Percentiles rank a stretch among this genome's conserved stretches.
phyloP scores from a whole-genome alignment of 2,888 invertebrate species.

The Caenorhabditis sp. region DNA sequence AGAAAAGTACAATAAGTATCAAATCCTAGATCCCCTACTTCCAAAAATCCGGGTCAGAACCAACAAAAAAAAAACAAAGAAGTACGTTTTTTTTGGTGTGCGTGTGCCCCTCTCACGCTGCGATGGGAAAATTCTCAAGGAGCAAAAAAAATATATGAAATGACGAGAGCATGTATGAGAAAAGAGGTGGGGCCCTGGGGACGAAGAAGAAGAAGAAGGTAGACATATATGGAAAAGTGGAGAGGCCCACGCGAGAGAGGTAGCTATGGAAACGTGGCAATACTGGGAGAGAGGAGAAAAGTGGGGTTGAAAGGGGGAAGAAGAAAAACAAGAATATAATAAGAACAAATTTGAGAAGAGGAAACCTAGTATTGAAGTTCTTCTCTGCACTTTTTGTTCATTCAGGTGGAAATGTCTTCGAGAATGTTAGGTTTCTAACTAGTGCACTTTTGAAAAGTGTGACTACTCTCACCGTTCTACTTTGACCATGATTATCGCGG shows the following conservation, averaged over 20 bases:
- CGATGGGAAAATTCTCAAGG: neutral
- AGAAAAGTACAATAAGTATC: too few relatives aligned
- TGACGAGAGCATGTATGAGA: slow-evolving; percentile 12
- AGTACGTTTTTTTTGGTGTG: neutral
- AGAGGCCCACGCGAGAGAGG: neutral
- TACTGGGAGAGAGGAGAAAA: slow-evolving; percentile 6
- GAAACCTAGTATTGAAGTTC: neutral
- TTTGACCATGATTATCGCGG: too few relatives aligned
- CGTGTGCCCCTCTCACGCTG: neutral
- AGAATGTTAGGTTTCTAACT: too few relatives aligned
- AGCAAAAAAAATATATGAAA: neutral
- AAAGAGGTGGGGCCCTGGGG: slow-evolving; percentile 1
- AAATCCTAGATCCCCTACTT: too few relatives aligned
- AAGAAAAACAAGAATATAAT: neutral
- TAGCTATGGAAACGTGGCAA: slow-evolving; percentile 10
- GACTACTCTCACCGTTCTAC: too few relatives aligned
- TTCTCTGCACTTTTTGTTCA: too few relatives aligned
- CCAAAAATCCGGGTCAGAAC: too few relatives aligned
- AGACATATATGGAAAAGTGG: slow-evolving; percentile 5
- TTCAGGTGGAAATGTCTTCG: too few relatives aligned
- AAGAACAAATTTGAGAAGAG: neutral
- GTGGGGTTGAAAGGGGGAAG: neutral
- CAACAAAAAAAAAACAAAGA: neutral
- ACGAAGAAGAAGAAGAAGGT: too few relatives aligned
- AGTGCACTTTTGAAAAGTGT: too few relatives aligned